Conservation (phyloP, 2,888 invertebrate genomes). For the Hypsopygia costalis region DNA sequence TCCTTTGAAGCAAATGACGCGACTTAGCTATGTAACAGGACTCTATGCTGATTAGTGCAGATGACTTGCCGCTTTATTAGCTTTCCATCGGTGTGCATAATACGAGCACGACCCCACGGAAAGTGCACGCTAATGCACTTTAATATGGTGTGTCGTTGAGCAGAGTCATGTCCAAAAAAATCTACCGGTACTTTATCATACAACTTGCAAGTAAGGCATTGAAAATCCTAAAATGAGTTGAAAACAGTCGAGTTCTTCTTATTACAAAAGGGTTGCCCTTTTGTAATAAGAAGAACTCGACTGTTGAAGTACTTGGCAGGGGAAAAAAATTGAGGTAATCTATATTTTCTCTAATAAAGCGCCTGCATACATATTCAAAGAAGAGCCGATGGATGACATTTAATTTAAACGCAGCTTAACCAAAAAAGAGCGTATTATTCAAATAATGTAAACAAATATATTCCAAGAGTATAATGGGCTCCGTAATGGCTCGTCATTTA, state of each 20-base stretch:
- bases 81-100: conserved; percentile 33
- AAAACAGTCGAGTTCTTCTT: too few species aligned
- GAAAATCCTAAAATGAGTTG: too few species aligned
- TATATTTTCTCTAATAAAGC: not conserved
- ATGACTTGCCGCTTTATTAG: conserved; percentile 60
- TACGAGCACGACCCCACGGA: conserved; percentile 36
- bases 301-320: too few species aligned
- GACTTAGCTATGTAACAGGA: conserved; percentile 47
- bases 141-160: conserved; percentile 22
- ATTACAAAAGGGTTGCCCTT: too few species aligned
- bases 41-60: conserved; percentile 49
- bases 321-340: not conserved
- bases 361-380: conserved; percentile 16
- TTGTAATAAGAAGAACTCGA: too few species aligned
- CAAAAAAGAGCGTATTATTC: conserved; percentile 11
- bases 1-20: conserved; percentile 31
- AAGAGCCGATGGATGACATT: conserved; percentile 17
- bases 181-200: not conserved
- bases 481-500: conserved; percentile 44
- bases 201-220: conserved; percentile 6
- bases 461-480: conserved; percentile 43
- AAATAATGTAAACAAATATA: conserved; percentile 53
- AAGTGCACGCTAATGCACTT: conserved; percentile 35
- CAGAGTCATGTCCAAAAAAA: conserved; percentile 5
- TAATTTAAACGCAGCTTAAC: conserved; percentile 6